Evolutionary conservation across 2,113 vertebrate genomes (phyloP).

Genomic region (Tetraodon nigroviridis): DNA sequence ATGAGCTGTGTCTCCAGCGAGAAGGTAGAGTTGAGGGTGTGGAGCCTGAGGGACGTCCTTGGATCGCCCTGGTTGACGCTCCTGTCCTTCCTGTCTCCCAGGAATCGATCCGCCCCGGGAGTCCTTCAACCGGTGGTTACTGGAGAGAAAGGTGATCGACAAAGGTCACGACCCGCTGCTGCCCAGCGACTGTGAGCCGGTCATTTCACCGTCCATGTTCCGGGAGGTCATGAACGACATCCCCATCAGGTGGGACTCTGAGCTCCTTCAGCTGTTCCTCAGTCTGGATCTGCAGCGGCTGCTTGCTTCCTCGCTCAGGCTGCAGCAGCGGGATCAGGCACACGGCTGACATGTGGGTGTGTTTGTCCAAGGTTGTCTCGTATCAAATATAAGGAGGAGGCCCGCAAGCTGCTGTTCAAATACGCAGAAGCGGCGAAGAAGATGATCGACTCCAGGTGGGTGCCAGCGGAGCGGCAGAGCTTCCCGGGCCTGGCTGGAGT

Average conservation of each 20-base stretch:
- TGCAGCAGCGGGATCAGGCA: too few relatives aligned
- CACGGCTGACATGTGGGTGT: background rate
- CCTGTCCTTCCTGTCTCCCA: conserved; percentile 38
- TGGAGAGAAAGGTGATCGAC: conserved; percentile 94
- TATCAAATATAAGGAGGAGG: conserved; percentile 98
- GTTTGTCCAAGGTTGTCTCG: conserved; percentile 83
- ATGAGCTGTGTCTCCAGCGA: conserved; percentile 91
- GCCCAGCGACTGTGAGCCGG: conserved; percentile 90
- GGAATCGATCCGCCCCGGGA: conserved; percentile 95
- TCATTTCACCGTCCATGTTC: conserved; percentile 97
- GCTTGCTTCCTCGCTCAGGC: background rate
- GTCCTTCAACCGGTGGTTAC: conserved; percentile 96
- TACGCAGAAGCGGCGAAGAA: conserved; percentile 95
- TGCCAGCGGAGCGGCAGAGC: background rate
- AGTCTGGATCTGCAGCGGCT: background rate
- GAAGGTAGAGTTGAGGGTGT: conserved; percentile 41
- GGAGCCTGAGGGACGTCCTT: too few relatives aligned
- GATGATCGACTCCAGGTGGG: conserved; percentile 95
- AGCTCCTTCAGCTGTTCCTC: too few relatives aligned
- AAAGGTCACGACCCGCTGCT: conserved; percentile 90
- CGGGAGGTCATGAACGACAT: conserved; percentile 99
- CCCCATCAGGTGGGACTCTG: conserved; percentile 83
- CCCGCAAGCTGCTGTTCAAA: conserved; percentile 91
- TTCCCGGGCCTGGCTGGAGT: background rate
- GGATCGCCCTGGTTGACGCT: background rate